phyloP scores from a whole-genome alignment of 2,888 invertebrate species.

The Neocrepidodera transversa region DNA sequence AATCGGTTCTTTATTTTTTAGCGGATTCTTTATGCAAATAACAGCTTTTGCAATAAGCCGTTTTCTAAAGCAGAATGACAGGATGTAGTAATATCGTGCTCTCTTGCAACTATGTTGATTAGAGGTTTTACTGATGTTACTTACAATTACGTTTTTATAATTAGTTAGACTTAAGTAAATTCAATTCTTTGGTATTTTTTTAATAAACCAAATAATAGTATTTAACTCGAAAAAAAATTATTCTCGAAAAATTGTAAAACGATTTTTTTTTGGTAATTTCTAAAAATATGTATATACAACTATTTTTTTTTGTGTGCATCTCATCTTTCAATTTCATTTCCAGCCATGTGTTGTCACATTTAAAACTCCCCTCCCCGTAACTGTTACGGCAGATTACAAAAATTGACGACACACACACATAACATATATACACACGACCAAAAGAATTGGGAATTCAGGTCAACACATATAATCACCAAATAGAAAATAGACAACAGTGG shows the following conservation, averaged over 20 bases:
- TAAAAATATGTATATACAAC: too few relatives aligned
- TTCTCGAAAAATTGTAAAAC: too few relatives aligned
- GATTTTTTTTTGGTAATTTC: too few relatives aligned
- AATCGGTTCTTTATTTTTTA: conserved; percentile 15
- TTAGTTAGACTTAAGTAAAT: too few relatives aligned
- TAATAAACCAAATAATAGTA: too few relatives aligned
- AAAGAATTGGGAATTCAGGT: conserved; percentile 23
- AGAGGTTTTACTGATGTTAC: conserved; percentile 11
- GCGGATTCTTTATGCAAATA: conserved; percentile 25
- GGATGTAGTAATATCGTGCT: conserved; percentile 29
- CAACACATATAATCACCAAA: conserved; percentile 19
- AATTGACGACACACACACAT: conserved; percentile 20
- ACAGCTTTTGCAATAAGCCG: conserved; percentile 26
- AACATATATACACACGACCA: too few relatives aligned
- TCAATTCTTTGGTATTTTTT: too few relatives aligned
- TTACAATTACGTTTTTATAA: too few relatives aligned
- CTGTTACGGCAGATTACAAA: conserved; percentile 12
- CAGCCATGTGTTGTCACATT: conserved; percentile 9
- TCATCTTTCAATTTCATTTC: conserved; percentile 2
- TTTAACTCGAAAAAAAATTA: too few relatives aligned
- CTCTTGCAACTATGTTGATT: conserved; percentile 10
- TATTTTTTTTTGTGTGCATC: too few relatives aligned
- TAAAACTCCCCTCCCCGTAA: too few relatives aligned
- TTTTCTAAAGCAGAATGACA: conserved; percentile 30
- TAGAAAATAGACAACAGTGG: not conserved